These are phyloP conservation scores for Pyrocephalus nanus DNA, from an alignment of 2,797 vertebrate species.

Conservation along the genomic window DNA sequence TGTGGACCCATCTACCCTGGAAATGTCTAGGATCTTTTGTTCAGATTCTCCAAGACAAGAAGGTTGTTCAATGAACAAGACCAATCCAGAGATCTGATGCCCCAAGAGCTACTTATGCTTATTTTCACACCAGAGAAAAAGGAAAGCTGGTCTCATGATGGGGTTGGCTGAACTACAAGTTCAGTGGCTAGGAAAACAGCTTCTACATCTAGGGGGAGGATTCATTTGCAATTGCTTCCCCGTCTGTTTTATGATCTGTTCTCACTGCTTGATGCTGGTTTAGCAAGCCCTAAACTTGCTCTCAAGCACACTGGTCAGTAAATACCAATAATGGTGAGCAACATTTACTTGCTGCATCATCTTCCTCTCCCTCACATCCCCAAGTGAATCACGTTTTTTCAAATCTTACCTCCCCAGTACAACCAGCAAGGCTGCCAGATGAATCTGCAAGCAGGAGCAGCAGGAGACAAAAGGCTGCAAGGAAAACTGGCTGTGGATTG, in stretches of 20 bases:
- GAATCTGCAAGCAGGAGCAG: neutral
- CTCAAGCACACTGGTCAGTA: neutral
- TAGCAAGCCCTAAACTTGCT: neutral
- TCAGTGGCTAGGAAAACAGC: neutral
- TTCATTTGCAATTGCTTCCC: neutral
- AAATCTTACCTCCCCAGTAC: rapidly evolving
- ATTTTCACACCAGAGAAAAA: neutral
- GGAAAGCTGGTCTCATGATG: neutral
- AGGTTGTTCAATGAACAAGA: neutral
- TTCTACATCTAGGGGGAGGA: neutral
- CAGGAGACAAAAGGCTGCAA: neutral
- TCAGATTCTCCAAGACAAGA: neutral
- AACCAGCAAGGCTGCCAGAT: rapidly evolving
- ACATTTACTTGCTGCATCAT: neutral
- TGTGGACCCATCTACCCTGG: rapidly evolving
- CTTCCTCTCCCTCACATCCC: rapidly evolving
- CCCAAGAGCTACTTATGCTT: neutral
- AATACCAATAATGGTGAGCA: rapidly evolving
- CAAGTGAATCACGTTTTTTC: neutral
- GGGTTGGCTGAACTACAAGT: neutral
- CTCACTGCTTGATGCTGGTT: neutral
- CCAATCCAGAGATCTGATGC: neutral
- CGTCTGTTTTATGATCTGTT: neutral
- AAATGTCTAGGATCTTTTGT: neutral
- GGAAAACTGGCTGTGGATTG: rapidly evolving